Percentiles rank a stretch among this genome's conserved stretches.
Evolutionary conservation across 2,113 vertebrate species (phyloP).

Genomic region (Tiliqua scincoides): DNA sequence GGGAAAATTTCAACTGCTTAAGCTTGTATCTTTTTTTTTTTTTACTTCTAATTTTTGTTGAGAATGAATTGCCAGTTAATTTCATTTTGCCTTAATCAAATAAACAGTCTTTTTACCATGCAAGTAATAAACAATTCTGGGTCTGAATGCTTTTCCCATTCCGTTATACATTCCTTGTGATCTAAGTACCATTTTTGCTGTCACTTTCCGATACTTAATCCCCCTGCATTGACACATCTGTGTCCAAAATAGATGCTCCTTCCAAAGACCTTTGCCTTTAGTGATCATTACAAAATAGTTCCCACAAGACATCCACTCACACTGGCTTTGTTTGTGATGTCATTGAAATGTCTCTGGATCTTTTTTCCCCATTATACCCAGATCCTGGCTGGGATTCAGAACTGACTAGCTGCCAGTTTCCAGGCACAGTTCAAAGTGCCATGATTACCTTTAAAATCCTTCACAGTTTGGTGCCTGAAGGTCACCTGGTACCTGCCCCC

Average conservation of each 20-base stretch:
- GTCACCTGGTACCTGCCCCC: too few relatives aligned
- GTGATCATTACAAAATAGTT: not conserved
- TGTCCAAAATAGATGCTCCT: not conserved
- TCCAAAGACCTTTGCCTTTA: constrained; percentile 3
- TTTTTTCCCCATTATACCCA: not conserved
- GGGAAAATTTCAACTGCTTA: not conserved
- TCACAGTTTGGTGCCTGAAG: too few relatives aligned
- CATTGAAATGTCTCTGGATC: not conserved
- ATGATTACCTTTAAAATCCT: too few relatives aligned
- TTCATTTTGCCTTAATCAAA: not conserved
- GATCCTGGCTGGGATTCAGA: too few relatives aligned
- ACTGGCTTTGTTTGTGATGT: constrained; percentile 1
- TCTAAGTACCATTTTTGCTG: not conserved
- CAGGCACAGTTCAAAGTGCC: too few relatives aligned
- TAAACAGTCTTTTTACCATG: not conserved
- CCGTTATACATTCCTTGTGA: not conserved
- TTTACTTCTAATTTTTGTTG: not conserved
- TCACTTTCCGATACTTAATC: constrained; percentile 4
- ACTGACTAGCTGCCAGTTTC: too few relatives aligned
- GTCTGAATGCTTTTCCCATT: not conserved
- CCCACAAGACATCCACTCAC: not conserved
- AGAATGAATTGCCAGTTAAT: not conserved
- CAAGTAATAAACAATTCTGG: not conserved
- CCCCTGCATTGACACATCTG: not conserved
- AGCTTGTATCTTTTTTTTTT: not conserved